Conservation (phyloP, 2,797 vertebrate species). For the Labeo calbasu region DNA sequence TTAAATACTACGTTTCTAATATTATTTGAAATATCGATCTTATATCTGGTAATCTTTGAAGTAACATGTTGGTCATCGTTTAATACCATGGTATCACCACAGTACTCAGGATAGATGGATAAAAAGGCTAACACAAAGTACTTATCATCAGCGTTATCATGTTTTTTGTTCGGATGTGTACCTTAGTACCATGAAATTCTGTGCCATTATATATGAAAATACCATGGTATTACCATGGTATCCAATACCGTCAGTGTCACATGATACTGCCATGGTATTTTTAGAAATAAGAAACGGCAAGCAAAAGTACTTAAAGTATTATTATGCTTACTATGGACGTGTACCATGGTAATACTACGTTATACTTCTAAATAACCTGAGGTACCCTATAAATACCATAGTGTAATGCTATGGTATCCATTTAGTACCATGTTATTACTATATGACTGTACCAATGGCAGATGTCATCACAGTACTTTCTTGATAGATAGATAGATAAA, state of each 20-base stretch:
- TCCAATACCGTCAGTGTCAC: too few relatives aligned
- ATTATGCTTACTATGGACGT: neutral
- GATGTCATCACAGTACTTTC: neutral
- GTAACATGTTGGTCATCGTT: neutral
- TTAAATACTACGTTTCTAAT: neutral
- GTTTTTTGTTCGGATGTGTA: neutral
- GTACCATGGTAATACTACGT: neutral
- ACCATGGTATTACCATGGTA: too few relatives aligned
- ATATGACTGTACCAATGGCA: neutral
- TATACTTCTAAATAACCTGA: neutral
- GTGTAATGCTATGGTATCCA: neutral
- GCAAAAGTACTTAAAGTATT: neutral
- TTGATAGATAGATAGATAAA: neutral
- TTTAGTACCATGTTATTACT: neutral
- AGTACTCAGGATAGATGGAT: neutral
- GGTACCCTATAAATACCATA: neutral
- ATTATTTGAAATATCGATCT: neutral
- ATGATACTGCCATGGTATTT: too few relatives aligned
- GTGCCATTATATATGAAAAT: too few relatives aligned
- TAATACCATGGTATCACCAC: neutral
- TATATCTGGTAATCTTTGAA: neutral
- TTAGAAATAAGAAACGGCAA: too few relatives aligned
- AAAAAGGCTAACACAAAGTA: neutral
- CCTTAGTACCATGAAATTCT: neutral
- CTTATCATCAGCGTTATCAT: neutral